Evolutionary conservation across 2,888 invertebrate genomes (phyloP).

Genomic region (Holacanthella duospinosa): DNA sequence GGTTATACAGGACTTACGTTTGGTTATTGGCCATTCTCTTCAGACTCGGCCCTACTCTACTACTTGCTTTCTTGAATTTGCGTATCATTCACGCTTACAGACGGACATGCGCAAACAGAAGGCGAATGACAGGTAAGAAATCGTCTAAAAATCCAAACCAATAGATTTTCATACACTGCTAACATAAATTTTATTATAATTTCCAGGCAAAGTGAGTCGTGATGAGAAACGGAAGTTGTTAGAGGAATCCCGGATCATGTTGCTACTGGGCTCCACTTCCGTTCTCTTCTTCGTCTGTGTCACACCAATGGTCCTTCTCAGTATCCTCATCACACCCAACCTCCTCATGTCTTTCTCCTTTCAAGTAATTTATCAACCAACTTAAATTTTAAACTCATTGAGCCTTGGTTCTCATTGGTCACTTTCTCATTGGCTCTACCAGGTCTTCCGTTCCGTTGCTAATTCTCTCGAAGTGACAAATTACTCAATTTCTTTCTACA

Average conservation of each 20-base stretch:
- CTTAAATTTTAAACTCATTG: no score
- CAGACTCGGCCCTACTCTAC: constrained; percentile 56
- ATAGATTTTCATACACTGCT: no score
- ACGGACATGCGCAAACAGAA: constrained; percentile 53
- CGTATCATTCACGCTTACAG: constrained; percentile 58
- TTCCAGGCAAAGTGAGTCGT: constrained; percentile 40
- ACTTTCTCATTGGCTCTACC: constrained; percentile 14
- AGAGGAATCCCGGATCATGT: constrained; percentile 55
- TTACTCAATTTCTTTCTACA: constrained; percentile 67
- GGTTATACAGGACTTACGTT: constrained; percentile 45
- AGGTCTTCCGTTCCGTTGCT: constrained; percentile 59
- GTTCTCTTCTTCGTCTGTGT: constrained; percentile 53
- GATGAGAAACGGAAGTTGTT: constrained; percentile 57
- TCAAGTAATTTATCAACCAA: constrained; percentile 49
- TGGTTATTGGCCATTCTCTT: constrained; percentile 55
- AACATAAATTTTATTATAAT: constrained; percentile 1
- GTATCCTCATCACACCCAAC: not conserved
- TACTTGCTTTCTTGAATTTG: constrained; percentile 55
- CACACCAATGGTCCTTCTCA: constrained; percentile 52
- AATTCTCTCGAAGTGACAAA: constrained; percentile 64
- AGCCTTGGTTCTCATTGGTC: constrained; percentile 11
- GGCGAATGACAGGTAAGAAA: constrained; percentile 56
- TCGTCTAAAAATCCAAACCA: no score
- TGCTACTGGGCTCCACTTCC: constrained; percentile 53
- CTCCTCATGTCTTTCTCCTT: constrained; percentile 23